These are phyloP conservation scores for Maccullochella peelii DNA, from an alignment of 2,113 vertebrate species.

Conservation along the genomic window DNA sequence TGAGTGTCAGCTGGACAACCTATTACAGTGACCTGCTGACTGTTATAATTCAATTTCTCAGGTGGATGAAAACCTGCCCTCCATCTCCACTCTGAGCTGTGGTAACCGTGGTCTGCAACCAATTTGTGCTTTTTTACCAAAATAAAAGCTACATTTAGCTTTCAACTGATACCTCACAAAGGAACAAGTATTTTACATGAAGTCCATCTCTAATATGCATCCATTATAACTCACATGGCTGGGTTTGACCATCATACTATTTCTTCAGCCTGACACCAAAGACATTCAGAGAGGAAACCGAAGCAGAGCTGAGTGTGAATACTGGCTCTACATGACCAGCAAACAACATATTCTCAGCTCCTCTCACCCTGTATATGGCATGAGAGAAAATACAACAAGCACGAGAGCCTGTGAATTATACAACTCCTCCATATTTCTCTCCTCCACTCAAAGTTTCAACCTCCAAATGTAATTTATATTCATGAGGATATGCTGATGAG, in stretches of 20 bases:
- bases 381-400: background rate
- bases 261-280: background rate
- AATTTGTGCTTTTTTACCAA: background rate
- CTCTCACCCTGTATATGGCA: background rate
- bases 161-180: background rate
- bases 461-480: conserved; percentile 62
- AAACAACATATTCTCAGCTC: background rate
- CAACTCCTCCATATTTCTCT: background rate
- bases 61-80: background rate
- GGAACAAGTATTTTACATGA: background rate
- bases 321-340: background rate
- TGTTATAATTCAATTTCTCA: too few relatives aligned
- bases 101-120: background rate
- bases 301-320: background rate
- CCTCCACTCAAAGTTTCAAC: conserved; percentile 33
- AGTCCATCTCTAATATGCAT: background rate
- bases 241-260: background rate
- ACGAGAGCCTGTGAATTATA: background rate
- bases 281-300: background rate
- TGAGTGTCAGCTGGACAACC: background rate
- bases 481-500: conserved; percentile 52
- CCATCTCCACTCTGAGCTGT: background rate
- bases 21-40: background rate
- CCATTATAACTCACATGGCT: background rate
- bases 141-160: background rate